Conservation (phyloP, 2,888 invertebrate species). For the Scelioninae gen. 1 region DNA sequence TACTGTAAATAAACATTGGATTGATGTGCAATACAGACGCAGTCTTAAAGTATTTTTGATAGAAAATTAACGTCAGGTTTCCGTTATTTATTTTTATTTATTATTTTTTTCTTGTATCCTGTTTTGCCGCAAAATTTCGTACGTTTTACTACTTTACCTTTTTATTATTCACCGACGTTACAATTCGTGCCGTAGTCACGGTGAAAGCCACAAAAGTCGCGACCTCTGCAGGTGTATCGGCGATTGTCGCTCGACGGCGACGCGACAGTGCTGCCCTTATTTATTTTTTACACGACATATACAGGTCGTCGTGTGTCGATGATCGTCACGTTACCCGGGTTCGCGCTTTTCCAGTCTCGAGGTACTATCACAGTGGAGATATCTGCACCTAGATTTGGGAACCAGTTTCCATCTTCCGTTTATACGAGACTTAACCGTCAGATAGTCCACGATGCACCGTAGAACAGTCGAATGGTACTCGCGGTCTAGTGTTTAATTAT, state of each 20-base stretch:
- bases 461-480: not conserved
- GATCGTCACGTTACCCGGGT: too few relatives aligned
- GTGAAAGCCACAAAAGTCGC: too few relatives aligned
- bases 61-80: constrained; percentile 8
- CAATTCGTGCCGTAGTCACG: too few relatives aligned
- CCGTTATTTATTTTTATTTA: constrained; percentile 15
- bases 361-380: not conserved
- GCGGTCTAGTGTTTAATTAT: not conserved
- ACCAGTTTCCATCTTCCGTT: not conserved
- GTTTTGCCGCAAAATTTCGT: not conserved
- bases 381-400: not conserved
- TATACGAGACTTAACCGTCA: not conserved
- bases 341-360: not conserved
- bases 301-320: too few relatives aligned
- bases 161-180: too few relatives aligned
- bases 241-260: too few relatives aligned
- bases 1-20: constrained; percentile 21
- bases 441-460: not conserved
- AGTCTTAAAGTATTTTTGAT: constrained; percentile 21
- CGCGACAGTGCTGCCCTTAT: too few relatives aligned
- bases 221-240: too few relatives aligned
- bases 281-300: too few relatives aligned
- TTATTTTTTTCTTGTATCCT: not conserved
- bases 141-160: too few relatives aligned
- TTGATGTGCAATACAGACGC: constrained; percentile 33